Conservation (phyloP, 1,140 invertebrate species). For the Pseudomyrmex gracilis region DNA sequence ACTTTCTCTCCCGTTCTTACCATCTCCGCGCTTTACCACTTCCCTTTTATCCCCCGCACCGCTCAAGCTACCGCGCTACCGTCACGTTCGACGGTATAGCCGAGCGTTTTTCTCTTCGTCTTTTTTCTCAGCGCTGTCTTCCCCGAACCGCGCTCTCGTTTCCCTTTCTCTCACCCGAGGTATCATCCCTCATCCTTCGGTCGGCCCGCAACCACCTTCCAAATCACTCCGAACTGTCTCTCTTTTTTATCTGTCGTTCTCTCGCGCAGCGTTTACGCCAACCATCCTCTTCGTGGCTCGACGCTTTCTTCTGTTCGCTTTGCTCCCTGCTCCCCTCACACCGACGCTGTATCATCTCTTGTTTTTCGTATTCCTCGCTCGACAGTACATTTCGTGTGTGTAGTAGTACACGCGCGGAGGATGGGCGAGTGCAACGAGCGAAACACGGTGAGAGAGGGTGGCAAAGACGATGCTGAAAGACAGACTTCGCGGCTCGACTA, state of each 20-base stretch:
- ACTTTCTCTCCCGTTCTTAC: background rate
- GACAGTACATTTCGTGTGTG: background rate
- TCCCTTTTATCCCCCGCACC: constrained; percentile 23
- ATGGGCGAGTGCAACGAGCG: background rate
- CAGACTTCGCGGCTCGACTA: constrained; percentile 53
- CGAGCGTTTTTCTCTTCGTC: constrained; percentile 1
- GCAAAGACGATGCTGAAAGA: constrained; percentile 43
- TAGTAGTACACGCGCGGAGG: background rate
- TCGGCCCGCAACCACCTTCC: constrained; percentile 55
- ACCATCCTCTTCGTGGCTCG: constrained; percentile 14
- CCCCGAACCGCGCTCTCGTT: background rate
- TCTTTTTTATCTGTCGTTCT: constrained; percentile 19
- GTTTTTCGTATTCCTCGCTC: constrained; percentile 6
- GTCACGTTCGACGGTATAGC: constrained; percentile 46
- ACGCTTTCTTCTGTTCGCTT: background rate
- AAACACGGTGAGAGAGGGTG: constrained; percentile 13
- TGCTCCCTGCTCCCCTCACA: background rate
- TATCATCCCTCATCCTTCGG: constrained; percentile 1
- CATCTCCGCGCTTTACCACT: background rate
- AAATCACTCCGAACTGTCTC: constrained; percentile 63
- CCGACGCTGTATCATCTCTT: constrained; percentile 11
- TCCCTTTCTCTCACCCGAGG: background rate
- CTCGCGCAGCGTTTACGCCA: constrained; percentile 45
- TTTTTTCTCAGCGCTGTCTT: constrained; percentile 15
- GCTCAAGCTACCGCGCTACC: constrained; percentile 59